Evolutionary conservation across 2,797 vertebrate genomes (phyloP).

Genomic region (Distichodus sexfasciatus): DNA sequence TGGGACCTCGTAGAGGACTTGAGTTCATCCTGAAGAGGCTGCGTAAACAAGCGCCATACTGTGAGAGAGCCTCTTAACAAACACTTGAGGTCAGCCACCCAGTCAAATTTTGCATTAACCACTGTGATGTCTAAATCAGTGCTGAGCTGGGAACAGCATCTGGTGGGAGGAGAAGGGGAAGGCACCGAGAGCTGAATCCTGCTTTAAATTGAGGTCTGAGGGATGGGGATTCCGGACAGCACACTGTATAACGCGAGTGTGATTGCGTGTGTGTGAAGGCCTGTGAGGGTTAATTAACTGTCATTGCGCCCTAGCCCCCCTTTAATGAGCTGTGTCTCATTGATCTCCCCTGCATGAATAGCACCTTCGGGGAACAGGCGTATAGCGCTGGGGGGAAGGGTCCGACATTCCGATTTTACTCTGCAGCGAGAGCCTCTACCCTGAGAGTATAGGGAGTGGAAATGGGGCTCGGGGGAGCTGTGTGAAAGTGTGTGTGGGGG

Average conservation of each 20-base stretch:
- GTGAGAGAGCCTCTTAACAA: background rate
- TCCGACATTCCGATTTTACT: slow-evolving; percentile 14
- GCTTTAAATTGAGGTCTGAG: background rate
- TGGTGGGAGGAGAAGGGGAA: background rate
- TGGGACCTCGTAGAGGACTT: background rate
- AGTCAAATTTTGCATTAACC: background rate
- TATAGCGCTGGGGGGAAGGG: slow-evolving; percentile 19
- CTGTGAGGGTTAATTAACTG: slow-evolving; percentile 62
- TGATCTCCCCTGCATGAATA: slow-evolving; percentile 51
- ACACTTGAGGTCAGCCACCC: background rate
- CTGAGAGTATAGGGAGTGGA: slow-evolving; percentile 56
- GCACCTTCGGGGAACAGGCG: slow-evolving; percentile 35
- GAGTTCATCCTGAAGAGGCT: background rate
- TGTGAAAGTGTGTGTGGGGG: background rate
- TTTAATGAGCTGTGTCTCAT: slow-evolving; percentile 60
- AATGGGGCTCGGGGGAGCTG: slow-evolving; percentile 32
- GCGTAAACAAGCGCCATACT: slow-evolving; percentile 7
- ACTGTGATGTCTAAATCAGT: background rate
- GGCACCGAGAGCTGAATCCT: background rate
- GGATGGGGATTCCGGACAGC: background rate
- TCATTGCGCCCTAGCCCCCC: slow-evolving; percentile 46
- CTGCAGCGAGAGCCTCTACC: slow-evolving; percentile 27
- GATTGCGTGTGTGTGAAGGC: background rate
- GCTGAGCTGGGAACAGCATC: background rate
- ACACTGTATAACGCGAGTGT: background rate